These are phyloP conservation scores for Peromyscus nudipes DNA, from an alignment of 2,797 vertebrate genomes.

Conservation along the genomic window DNA sequence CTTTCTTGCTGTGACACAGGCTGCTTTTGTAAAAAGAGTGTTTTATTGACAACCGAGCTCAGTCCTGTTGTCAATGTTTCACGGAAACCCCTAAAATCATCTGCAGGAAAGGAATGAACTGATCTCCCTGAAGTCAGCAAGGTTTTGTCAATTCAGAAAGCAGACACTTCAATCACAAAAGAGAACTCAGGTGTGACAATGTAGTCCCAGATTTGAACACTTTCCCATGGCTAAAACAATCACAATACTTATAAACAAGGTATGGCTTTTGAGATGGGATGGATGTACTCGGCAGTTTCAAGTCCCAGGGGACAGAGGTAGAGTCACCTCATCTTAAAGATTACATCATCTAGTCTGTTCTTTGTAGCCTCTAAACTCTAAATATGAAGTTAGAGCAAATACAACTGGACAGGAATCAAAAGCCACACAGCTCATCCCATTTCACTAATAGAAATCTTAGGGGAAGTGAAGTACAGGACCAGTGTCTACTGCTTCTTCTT, in stretches of 20 bases:
- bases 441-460: conserved; percentile 35
- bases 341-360: conserved; percentile 2
- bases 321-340: conserved; percentile 58
- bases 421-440: background rate
- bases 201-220: conserved; percentile 37
- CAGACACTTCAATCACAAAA: background rate
- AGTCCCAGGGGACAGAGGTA: background rate
- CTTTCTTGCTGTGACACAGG: conserved; percentile 36
- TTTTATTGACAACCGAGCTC: conserved; percentile 6
- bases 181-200: conserved; percentile 17
- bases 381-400: conserved; percentile 27
- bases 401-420: background rate
- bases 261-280: conserved; percentile 19
- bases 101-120: conserved; percentile 42
- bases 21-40: background rate
- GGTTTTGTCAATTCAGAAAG: conserved; percentile 35
- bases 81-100: conserved; percentile 32
- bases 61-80: background rate
- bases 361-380: conserved; percentile 10
- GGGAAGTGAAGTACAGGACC: background rate
- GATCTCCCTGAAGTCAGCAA: conserved; percentile 46
- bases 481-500: too few relatives aligned
- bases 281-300: background rate
- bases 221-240: conserved; percentile 24
- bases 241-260: conserved; percentile 13